These are phyloP conservation scores for Ceriagrion tenellum DNA, from an alignment of 2,888 invertebrate genomes.

Conservation along the genomic window DNA sequence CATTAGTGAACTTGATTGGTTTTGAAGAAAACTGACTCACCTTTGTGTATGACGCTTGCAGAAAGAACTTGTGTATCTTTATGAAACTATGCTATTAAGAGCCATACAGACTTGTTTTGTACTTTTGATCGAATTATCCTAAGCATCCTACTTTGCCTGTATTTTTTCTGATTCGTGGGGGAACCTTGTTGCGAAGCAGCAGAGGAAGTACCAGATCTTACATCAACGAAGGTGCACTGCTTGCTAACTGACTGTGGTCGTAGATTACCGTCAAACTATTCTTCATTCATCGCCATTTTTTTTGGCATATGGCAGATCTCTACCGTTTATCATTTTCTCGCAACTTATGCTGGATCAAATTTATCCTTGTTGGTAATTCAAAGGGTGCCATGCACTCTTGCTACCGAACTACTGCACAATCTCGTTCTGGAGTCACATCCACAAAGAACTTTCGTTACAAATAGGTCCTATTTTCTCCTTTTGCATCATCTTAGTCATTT, in stretches of 20 bases:
- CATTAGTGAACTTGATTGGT: no score
- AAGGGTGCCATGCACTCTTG: constrained; percentile 17
- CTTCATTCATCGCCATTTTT: background rate
- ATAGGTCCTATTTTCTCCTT: background rate
- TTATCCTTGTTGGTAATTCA: constrained; percentile 11
- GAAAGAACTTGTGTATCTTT: no score
- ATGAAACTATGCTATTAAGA: no score
- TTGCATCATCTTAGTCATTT: constrained; percentile 19
- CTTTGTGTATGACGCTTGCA: no score
- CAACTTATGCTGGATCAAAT: background rate
- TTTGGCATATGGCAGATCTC: background rate
- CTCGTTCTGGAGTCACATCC: background rate
- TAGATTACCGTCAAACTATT: background rate
- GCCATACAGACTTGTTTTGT: no score
- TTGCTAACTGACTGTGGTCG: background rate
- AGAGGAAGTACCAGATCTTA: background rate
- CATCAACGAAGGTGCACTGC: background rate
- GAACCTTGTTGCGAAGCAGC: background rate
- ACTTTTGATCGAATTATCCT: no score
- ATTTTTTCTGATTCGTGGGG: no score
- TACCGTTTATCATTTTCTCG: background rate
- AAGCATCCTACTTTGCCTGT: no score
- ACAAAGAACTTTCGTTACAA: constrained; percentile 19
- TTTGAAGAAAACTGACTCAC: no score
- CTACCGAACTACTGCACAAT: constrained; percentile 16